Conservation (phyloP, 1,140 invertebrate species). For the Magallana gigas region DNA sequence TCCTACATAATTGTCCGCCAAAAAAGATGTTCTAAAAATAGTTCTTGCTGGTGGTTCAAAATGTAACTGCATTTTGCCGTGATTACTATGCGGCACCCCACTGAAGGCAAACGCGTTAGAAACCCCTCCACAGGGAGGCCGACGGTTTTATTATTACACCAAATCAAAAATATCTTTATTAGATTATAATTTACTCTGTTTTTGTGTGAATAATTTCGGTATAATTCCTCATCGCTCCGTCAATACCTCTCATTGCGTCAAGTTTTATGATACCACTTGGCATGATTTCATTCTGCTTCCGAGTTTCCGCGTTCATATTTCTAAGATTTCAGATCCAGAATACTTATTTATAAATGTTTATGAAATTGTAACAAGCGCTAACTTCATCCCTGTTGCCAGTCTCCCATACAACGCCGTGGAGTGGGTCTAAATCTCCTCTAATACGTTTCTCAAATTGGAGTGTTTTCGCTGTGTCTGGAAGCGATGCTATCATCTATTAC, state of each 20-base stretch:
- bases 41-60: too few relatives aligned
- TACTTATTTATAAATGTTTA: slow-evolving; percentile 33
- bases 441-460: slow-evolving; percentile 20
- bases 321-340: slow-evolving; percentile 24
- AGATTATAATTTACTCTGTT: slow-evolving; percentile 6
- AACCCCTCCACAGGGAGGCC: not conserved
- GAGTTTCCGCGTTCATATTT: slow-evolving; percentile 1
- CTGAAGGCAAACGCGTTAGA: too few relatives aligned
- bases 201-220: not conserved
- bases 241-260: not conserved
- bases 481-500: slow-evolving; percentile 14
- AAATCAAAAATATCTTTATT: slow-evolving; percentile 33
- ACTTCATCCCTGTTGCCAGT: not conserved
- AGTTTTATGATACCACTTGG: slow-evolving; percentile 24
- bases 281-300: not conserved
- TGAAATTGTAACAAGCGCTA: slow-evolving; percentile 28
- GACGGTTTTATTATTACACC: not conserved
- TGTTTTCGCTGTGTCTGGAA: slow-evolving; percentile 25
- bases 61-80: too few relatives aligned
- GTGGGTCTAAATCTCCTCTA: slow-evolving; percentile 22
- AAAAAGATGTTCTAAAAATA: too few relatives aligned
- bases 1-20: too few relatives aligned
- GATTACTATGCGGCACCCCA: too few relatives aligned
- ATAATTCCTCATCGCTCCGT: not conserved
- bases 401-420: not conserved